Conservation (phyloP, 1,140 invertebrate species). For the Heliconius hermathena region DNA sequence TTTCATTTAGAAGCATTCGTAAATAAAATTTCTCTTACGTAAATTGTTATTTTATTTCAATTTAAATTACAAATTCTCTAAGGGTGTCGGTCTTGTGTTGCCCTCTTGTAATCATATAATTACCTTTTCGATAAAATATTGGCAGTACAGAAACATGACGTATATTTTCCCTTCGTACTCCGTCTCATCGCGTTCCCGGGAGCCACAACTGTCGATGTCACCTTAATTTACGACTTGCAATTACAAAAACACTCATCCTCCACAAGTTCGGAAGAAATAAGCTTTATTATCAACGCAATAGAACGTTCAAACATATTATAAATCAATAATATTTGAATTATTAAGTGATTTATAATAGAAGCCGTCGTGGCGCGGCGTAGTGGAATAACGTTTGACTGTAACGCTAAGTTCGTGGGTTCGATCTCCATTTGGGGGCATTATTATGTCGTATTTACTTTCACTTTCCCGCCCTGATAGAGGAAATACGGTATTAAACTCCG, state of each 20-base stretch:
- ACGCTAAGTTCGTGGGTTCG: too few species aligned
- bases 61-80: neutral
- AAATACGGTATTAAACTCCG: too few species aligned
- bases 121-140: slow-evolving; percentile 78
- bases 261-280: slow-evolving; percentile 23
- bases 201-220: slow-evolving; percentile 80
- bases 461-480: too few species aligned
- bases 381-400: too few species aligned
- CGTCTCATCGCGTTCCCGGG: slow-evolving; percentile 51
- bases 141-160: slow-evolving; percentile 39
- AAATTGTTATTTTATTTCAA: neutral
- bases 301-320: neutral
- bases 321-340: slow-evolving; percentile 5
- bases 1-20: neutral
- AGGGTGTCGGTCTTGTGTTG: neutral
- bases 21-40: neutral
- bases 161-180: slow-evolving; percentile 44
- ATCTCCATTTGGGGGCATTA: too few species aligned
- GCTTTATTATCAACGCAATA: slow-evolving; percentile 31
- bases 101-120: slow-evolving; percentile 65
- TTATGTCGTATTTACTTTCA: too few species aligned
- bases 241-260: slow-evolving; percentile 77
- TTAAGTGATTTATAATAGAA: too few species aligned
- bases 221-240: slow-evolving; percentile 80
- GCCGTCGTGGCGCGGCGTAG: too few species aligned